Conservation (phyloP, 2,113 vertebrate species). For the Ondatra zibethicus region DNA sequence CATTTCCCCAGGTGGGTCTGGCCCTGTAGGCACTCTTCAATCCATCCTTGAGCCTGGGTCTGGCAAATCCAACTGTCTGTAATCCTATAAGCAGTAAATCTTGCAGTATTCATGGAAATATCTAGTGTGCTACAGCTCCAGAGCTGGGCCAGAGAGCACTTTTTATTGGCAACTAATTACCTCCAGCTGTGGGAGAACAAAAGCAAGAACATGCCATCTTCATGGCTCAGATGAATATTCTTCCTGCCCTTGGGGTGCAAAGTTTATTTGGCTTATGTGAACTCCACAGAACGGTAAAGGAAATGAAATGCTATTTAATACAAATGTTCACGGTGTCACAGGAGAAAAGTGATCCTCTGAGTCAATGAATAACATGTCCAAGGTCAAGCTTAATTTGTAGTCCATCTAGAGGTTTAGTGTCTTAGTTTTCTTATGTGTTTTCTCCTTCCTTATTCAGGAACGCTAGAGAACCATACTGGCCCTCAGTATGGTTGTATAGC, state of each 20-base stretch:
- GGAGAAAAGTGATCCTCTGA: not conserved
- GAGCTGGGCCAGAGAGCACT: constrained; percentile 15
- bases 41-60: not conserved
- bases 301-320: not conserved
- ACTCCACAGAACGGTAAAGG: not conserved
- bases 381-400: not conserved
- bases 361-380: not conserved
- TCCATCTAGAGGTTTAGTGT: not conserved
- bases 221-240: not conserved
- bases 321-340: not conserved
- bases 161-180: constrained; percentile 69
- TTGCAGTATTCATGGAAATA: constrained; percentile 49
- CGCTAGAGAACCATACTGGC: not conserved
- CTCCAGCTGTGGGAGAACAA: constrained; percentile 64
- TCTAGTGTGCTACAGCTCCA: constrained; percentile 26
- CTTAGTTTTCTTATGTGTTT: not conserved
- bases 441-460: not conserved
- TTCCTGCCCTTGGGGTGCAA: not conserved
- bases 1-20: not conserved
- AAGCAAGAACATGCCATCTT: not conserved
- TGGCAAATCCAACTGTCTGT: not conserved
- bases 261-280: constrained; percentile 19
- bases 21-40: not conserved
- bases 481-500: not conserved
- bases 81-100: constrained; percentile 54